Evolutionary conservation across 2,888 invertebrate species (phyloP).

Genomic region (Latheticus oryzae): DNA sequence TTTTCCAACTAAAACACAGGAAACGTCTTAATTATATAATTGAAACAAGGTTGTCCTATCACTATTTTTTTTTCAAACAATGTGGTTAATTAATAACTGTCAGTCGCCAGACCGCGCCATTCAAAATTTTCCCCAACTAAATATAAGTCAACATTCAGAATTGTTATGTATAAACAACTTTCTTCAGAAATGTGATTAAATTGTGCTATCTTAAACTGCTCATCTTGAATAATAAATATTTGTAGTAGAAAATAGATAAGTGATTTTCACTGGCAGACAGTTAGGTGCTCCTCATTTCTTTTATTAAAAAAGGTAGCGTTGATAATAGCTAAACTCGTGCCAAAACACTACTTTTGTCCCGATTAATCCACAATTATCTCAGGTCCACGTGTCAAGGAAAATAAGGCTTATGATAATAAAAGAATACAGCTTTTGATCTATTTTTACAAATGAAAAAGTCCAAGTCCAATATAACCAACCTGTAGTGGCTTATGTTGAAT

Average conservation of each 20-base stretch:
- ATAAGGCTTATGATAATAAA: no score
- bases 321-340: not conserved
- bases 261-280: constrained; percentile 6
- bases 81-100: constrained; percentile 1
- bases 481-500: no score
- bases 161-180: constrained; percentile 2
- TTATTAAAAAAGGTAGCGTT: not conserved
- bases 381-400: not conserved
- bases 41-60: constrained; percentile 11
- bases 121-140: no score
- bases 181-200: not conserved
- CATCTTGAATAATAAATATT: constrained; percentile 7
- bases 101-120: not conserved
- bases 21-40: constrained; percentile 26
- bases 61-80: not conserved
- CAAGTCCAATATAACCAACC: no score
- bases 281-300: constrained; percentile 8
- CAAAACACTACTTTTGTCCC: not conserved
- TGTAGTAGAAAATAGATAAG: constrained; percentile 4
- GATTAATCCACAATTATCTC: constrained; percentile 1
- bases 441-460: no score
- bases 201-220: not conserved
- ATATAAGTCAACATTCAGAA: no score
- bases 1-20: constrained; percentile 20
- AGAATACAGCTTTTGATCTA: no score